Evolutionary conservation across 2,797 vertebrate genomes (phyloP).

Genomic region (Anniella stebbinsi): DNA sequence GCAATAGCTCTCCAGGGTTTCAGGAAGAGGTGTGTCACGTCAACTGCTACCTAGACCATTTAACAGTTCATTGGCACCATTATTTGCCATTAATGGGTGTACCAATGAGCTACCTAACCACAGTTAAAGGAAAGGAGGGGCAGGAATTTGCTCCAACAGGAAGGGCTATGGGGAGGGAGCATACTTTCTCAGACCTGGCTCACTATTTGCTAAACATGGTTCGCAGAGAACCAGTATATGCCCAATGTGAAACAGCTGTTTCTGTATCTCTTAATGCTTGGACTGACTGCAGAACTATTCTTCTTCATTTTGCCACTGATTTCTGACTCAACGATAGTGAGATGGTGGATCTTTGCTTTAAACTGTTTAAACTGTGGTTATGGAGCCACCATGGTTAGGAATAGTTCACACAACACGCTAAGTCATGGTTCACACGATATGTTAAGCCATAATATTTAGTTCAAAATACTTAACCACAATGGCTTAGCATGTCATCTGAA

Average conservation of each 20-base stretch:
- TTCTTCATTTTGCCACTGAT: background rate
- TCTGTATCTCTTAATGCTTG: background rate
- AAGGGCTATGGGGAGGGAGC: background rate
- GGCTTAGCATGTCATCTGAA: too few species aligned
- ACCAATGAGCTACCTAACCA: background rate
- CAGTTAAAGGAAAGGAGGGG: background rate
- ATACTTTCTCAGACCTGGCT: background rate
- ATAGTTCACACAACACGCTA: too few species aligned
- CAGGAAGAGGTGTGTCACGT: background rate
- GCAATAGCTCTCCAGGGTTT: background rate
- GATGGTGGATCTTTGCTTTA: background rate
- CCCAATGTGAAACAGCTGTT: background rate
- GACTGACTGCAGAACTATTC: background rate
- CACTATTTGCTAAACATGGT: background rate
- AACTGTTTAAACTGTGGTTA: too few species aligned
- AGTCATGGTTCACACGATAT: too few species aligned
- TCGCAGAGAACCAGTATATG: background rate
- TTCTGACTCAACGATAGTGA: background rate
- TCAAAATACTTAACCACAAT: too few species aligned
- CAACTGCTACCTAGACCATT: background rate
- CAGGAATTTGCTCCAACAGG: background rate
- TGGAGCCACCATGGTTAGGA: too few species aligned
- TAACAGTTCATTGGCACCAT: background rate
- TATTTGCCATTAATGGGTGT: background rate
- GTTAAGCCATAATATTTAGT: too few species aligned